A percentile compares a stretch with the other conserved stretches of the same genome.
Conservation (phyloP, 2,113 vertebrate genomes). For the Lota lota region DNA sequence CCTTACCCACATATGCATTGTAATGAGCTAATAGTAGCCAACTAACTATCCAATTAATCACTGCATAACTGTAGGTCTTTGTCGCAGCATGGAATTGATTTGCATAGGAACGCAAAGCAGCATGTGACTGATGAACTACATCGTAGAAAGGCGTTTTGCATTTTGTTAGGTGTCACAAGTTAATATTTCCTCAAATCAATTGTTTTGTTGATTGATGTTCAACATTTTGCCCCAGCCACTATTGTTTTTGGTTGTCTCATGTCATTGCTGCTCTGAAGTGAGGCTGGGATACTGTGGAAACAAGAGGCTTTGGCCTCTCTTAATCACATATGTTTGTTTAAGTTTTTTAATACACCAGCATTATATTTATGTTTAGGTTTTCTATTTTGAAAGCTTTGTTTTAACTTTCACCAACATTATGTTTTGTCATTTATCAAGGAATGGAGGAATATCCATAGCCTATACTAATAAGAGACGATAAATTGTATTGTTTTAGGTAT, state of each 20-base stretch:
- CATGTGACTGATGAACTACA: constrained; percentile 37
- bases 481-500: too few species aligned
- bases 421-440: too few species aligned
- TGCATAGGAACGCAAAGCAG: constrained; percentile 52
- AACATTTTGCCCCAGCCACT: constrained; percentile 19
- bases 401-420: too few species aligned
- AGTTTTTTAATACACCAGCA: too few species aligned
- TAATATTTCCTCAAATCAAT: constrained; percentile 45
- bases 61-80: constrained; percentile 28
- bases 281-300: too few species aligned
- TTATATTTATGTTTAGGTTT: too few species aligned
- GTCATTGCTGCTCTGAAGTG: constrained; percentile 12
- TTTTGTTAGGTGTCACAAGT: constrained; percentile 28
- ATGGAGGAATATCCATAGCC: too few species aligned
- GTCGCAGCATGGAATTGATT: constrained; percentile 32
- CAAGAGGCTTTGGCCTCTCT: too few species aligned
- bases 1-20: constrained; percentile 1
- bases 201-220: constrained; percentile 50
- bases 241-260: constrained; percentile 13
- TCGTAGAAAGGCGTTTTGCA: constrained; percentile 9
- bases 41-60: constrained; percentile 55
- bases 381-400: too few species aligned
- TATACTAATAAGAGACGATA: too few species aligned
- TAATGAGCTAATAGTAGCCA: not conserved
- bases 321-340: too few species aligned